Conservation (phyloP, 2,888 invertebrate genomes). For the Polietes domitor region DNA sequence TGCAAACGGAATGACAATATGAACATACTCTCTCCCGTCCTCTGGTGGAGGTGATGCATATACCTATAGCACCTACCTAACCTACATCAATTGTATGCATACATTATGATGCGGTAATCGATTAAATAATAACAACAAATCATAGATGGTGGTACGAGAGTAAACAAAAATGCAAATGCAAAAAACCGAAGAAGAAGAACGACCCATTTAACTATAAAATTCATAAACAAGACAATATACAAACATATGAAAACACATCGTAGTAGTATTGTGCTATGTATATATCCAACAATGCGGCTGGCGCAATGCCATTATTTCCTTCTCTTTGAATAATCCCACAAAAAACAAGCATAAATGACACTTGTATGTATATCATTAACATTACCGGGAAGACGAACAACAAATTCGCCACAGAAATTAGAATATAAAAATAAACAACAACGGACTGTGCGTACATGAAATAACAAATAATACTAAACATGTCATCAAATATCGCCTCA, state of each 20-base stretch:
- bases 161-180: background rate
- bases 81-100: constrained; percentile 59
- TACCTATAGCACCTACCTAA: too few relatives aligned
- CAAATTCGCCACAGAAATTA: background rate
- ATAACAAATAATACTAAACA: background rate
- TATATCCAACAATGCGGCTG: constrained; percentile 24
- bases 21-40: too few relatives aligned
- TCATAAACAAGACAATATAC: constrained; percentile 8
- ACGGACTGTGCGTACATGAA: background rate
- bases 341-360: background rate
- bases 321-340: background rate
- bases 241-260: background rate
- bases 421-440: constrained; percentile 1
- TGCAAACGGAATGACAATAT: too few relatives aligned
- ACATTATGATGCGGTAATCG: constrained; percentile 49
- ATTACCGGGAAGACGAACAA: background rate
- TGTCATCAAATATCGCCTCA: background rate
- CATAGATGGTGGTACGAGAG: too few relatives aligned
- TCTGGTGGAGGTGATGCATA: too few relatives aligned
- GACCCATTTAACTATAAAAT: constrained; percentile 4
- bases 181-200: background rate
- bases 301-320: constrained; percentile 52
- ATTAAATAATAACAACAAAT: constrained; percentile 48
- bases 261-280: background rate
- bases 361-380: background rate